Evolutionary conservation across 2,797 vertebrate genomes (phyloP), one percentile per base, ranked within the genome.

Genomic region (Acrocephalus scirpaceus): DNA sequence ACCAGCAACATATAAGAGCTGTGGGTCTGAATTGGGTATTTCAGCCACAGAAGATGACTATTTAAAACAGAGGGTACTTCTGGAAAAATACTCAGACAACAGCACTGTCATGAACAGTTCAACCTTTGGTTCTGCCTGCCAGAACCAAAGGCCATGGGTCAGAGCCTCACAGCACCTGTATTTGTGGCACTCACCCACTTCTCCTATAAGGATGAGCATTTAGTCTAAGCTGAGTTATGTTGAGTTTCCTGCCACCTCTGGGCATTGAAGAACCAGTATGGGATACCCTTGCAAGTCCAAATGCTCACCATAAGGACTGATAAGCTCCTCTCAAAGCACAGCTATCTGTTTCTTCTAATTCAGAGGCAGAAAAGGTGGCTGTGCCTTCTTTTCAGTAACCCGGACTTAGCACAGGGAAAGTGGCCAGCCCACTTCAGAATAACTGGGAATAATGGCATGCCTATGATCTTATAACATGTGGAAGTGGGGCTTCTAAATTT

Each of bases 241-340:
- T 51, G 30, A 61, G 30, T 67, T 57, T 86, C 45, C 66, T 10
- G 50, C 36, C 32, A 27, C 23, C 36, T n/a, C 54, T 42, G 30
- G 26, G 32, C 40, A 60, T 9, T 54, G 47, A 47, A 21, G 47
- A 66, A 60, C n/a, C 2, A 1, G 21, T 23, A 51, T 10, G 23
- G 21, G 23, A 10, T 15, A 56, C 19, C 21, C 19, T 82, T 18
- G 1, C 1, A 1, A 0, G 0, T 38, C 11, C 38, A 62, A 78
- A 85, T 38, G 23, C 19, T 51, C 74, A n/a, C 51, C 30, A 4
- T 20, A 47, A 89, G 14, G 19, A 21, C 18, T 11, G 27, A 51
- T 4, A 7, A n/a, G n/a, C n/a, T 32, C 25, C 67, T 82, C 67
- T 82, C 38, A 40, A 78, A 85, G 54, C 2, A 4, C n/a, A 57